These are phyloP conservation scores for Pelobates fuscus DNA, from an alignment of 2,113 vertebrate species.

Conservation along the genomic window DNA sequence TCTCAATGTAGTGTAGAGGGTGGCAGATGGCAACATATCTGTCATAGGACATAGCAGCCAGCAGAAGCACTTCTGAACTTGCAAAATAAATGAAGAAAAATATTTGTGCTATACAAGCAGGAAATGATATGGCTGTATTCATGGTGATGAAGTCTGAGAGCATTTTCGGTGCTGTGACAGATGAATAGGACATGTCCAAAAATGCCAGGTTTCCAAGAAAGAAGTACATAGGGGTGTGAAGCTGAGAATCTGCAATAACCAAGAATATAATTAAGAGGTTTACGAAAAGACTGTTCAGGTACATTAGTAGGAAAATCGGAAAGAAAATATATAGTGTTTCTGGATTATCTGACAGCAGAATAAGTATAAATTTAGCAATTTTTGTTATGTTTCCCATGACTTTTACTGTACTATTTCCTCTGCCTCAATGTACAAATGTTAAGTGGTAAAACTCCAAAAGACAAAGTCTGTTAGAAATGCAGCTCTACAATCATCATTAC, in stretches of 20 bases:
- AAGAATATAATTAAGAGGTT: slow-evolving; percentile 43
- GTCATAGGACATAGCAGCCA: slow-evolving; percentile 22
- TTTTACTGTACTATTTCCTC: background rate
- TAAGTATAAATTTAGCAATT: slow-evolving; percentile 50
- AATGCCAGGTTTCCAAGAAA: slow-evolving; percentile 49
- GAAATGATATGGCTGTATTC: slow-evolving; percentile 24
- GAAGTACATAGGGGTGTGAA: slow-evolving; percentile 24
- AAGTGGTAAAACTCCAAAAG: no score
- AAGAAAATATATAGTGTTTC: slow-evolving; percentile 47
- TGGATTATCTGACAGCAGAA: slow-evolving; percentile 55
- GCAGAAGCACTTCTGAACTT: slow-evolving; percentile 43
- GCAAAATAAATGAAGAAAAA: slow-evolving; percentile 49
- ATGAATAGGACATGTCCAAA: slow-evolving; percentile 43
- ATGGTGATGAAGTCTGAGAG: slow-evolving; percentile 39
- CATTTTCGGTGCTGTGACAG: slow-evolving; percentile 48
- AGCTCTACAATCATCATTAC: no score
- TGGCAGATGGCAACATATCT: slow-evolving; percentile 4
- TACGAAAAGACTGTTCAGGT: slow-evolving; percentile 23
- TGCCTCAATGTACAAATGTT: no score
- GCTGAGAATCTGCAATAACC: slow-evolving; percentile 13
- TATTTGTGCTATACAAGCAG: slow-evolving; percentile 44
- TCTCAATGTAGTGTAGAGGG: background rate
- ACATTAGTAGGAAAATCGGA: slow-evolving; percentile 41
- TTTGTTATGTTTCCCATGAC: slow-evolving; percentile 16
- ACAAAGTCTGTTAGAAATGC: no score